Evolutionary conservation across 2,113 vertebrate genomes (phyloP).

Genomic region (Carlito syrichta): DNA sequence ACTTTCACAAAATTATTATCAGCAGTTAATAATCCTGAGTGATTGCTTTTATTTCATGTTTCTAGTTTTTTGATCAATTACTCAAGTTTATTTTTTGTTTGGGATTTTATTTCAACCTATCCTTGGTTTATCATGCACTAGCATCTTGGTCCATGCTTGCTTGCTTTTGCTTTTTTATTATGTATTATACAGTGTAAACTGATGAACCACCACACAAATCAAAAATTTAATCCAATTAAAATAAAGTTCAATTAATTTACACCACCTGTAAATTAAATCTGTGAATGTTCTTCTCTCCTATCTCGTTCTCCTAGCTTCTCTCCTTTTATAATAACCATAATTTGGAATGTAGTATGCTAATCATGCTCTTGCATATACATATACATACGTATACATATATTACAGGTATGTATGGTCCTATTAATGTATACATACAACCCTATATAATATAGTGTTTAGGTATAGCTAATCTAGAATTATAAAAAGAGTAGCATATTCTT

Average conservation of each 20-base stretch:
- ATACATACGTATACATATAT: not conserved
- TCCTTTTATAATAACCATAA: not conserved
- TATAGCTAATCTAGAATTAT: not conserved
- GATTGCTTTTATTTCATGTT: not conserved
- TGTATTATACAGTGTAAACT: not conserved
- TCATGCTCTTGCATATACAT: not conserved
- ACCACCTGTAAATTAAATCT: not conserved
- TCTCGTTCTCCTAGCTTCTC: not conserved
- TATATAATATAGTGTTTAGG: not conserved
- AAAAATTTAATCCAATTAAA: conserved; percentile 2
- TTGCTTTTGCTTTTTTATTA: not conserved
- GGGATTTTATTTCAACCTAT: not conserved
- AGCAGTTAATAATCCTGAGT: not conserved
- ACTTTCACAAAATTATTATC: not conserved
- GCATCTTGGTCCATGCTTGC: not conserved
- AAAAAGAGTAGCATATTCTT: not conserved
- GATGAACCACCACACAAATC: not conserved
- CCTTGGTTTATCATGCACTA: not conserved
- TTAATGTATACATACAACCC: not conserved
- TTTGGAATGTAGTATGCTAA: not conserved
- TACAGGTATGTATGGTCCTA: not conserved
- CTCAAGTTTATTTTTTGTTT: not conserved
- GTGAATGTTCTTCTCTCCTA: not conserved
- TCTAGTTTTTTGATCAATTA: not conserved
- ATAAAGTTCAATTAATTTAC: too few species aligned